Base-by-base conservation (phyloP, 2,797 vertebrate genomes). In the Acanthiza pusilla region DNA sequence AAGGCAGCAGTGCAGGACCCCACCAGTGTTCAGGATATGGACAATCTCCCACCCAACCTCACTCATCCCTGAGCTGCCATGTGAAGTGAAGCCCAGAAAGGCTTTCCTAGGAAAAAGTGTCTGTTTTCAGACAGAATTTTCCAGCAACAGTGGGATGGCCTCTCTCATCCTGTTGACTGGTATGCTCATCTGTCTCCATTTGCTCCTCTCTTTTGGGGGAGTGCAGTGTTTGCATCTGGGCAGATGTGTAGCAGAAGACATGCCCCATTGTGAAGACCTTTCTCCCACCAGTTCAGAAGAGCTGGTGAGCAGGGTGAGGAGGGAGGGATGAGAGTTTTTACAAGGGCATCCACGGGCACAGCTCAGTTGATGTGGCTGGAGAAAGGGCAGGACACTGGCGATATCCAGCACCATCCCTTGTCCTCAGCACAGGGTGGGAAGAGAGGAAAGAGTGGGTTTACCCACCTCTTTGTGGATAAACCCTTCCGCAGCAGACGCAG, bases 301-400 rank as follows among this genome's bases (percentile, higher is more conserved):
- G 27, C 10, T 36, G 21, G 50, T 47, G 50, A 36, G 18, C 40
- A 71, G 54, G 29, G 53, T 2, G 3, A 83, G 32, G 42, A 66
- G 27, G 7, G 48, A 86, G 23, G 27, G 3, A n/a, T 5, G 1
- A 27, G 27, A 65, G 7, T 34, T 85, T 72, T 60, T 19, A 36
- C 32, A 47, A 18, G 36, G 23, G 17, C 18, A 67, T 8, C 7
- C 0, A 1, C 32, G 9, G 6, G 2, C 43, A 43, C 1, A 9
- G 14, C 30, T 92, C 48, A n/a, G 63, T 15, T 2, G 4, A 25
- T 30, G 12, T 27, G 34, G 32, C 29, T 43, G 53, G 75, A 79
- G 26, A 71, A 79, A 57, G 29, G 19, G 40, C 9, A 43, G 19
- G 38, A 85, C 29, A 8, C 15, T 92, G 68, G 3, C 67, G 53